Evolutionary conservation across 2,888 invertebrate genomes (phyloP), one percentile per base, ranked within the genome.

Genomic region (Gandaritis pyraliata): DNA sequence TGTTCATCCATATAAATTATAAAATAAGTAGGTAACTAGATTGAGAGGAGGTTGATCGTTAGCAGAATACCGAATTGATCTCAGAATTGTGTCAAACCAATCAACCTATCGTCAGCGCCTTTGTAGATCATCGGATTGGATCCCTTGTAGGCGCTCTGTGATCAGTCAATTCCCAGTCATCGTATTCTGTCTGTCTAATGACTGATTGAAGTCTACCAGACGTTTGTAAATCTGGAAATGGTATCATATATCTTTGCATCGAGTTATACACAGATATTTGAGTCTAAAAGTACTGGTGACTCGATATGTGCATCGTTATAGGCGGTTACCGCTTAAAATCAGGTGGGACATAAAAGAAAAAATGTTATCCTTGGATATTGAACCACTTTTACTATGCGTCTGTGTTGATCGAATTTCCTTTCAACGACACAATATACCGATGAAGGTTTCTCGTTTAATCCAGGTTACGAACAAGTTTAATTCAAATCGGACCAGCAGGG

Each of bases 21-120:
- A n/a, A n/a, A n/a, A n/a, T n/a, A 10, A 33, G 8, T 33, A 33
- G 8, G 0, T 33, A 23, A 23, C 23, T 6, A 30, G 10, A 45
- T 46, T 50, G 29, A 41, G 43, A 12, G 11, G 33, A 49, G 13
- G 51, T 45, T 49, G 41, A 45, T 73, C 72, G 71, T 68, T 66
- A 72, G 63, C 69, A 66, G 68, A 65, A 72, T 48, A 68, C 60
- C 59, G 53, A 58, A 70, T 65, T 74, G 71, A 74, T 75, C 72
- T 71, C 62, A 60, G 65, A 73, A 68, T 67, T 68, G 69, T 74
- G 73, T 72, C 74, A 74, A 72, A 77, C 70, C 81, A 83, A 83
- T 85, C 83, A 83, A 75, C 77, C 75, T 71, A 68, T 72, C 72
- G 72, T 73, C 79, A 74, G 71, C 73, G 59, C 57, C 56, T 66